Base-by-base conservation (phyloP, 1,140 invertebrate species). In the Papilio machaon region DNA sequence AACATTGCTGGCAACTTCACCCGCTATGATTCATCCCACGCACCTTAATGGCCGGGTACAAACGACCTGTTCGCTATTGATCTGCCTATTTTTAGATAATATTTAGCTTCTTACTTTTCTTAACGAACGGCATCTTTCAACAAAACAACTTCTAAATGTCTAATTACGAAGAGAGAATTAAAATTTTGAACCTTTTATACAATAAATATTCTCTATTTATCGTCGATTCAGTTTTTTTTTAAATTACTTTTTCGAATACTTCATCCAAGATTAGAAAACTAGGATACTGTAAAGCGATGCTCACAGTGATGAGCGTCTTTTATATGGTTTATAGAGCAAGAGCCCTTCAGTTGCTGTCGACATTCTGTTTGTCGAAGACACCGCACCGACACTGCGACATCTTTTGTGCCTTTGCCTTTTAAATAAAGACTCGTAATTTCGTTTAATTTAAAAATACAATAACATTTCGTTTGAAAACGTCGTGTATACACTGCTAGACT, bases 301-400 rank as follows among this genome's bases (percentile, higher is more conserved):
- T 13, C 64, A 30, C 13, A 5, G 11, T 11, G 23, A 64, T 64
- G 23, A 30, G 60, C 11, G 64, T 38, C 23, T 70, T 70, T 35
- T 70, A 70, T 70, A 30, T 70, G 64, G 23, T 35, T 70, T 70
- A 13, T 70, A 70, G 30, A 70, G 23, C 64, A 70, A 70, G 64
- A 35, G 30, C 64, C 23, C 23, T 19, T 3, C 10, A 6, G 30
- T 15, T 30, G 30, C 35, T 70, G 64, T 70, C 2, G 17, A 9
- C 54, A 58, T 58, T 58, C 54, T 58, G 54, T 58, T 19, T 70
- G 64, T 70, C 64, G 35, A 30, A 64, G 58, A 67, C 30, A 38
- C 64, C 64, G 64, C 64, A 70, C 64, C 64, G 64, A 70, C 64
- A 70, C 64, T 70, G 64, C 64, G 64, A 35, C 64, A 70, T 54